A percentile compares a stretch with the other conserved stretches of the same genome.
Conservation (phyloP, 2,888 invertebrate genomes). For the Zhengitettix transpicula region DNA sequence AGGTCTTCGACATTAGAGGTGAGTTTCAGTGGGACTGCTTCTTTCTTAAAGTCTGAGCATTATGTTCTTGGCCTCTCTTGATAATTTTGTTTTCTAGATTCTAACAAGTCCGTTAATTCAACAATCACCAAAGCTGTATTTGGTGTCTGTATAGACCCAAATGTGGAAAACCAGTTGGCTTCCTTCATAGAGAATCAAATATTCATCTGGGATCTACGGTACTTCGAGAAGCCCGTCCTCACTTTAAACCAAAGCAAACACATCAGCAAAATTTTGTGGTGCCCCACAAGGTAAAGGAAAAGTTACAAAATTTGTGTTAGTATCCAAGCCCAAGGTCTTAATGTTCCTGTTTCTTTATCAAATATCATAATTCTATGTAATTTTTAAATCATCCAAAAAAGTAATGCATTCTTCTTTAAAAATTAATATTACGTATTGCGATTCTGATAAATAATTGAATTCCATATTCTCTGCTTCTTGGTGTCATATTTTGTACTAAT, state of each 20-base stretch:
- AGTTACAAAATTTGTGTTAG: no score
- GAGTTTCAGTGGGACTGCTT: slow-evolving; percentile 12
- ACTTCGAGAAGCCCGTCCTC: slow-evolving; percentile 68
- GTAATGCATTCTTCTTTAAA: no score
- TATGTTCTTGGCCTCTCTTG: neutral
- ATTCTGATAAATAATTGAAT: no score
- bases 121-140: slow-evolving; percentile 67
- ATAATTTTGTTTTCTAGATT: slow-evolving; percentile 34
- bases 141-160: slow-evolving; percentile 65
- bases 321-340: no score
- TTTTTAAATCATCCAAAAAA: no score
- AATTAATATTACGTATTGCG: no score
- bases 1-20: slow-evolving; percentile 83
- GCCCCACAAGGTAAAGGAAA: slow-evolving; percentile 54
- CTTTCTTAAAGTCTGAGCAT: neutral
- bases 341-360: no score
- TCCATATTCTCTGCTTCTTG: no score
- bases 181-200: slow-evolving; percentile 69
- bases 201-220: slow-evolving; percentile 75
- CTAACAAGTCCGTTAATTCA: slow-evolving; percentile 46
- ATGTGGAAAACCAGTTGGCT: slow-evolving; percentile 61
- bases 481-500: no score
- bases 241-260: slow-evolving; percentile 51
- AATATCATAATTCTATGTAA: no score
- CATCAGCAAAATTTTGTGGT: slow-evolving; percentile 67